Conservation (phyloP, 2,888 invertebrate species). For the Meandrusa payeni region DNA sequence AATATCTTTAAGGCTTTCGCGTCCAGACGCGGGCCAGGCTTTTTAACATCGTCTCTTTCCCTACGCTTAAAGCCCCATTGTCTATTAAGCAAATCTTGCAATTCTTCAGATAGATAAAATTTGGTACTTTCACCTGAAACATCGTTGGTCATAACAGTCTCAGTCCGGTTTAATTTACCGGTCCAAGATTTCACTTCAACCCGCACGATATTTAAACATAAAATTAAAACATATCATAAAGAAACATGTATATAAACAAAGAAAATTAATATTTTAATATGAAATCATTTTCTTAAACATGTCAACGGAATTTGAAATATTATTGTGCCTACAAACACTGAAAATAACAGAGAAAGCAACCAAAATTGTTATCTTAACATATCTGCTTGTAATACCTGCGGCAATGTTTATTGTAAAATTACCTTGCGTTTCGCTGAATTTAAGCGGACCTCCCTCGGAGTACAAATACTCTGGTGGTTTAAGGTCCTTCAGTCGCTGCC, state of each 20-base stretch:
- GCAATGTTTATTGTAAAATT: conserved; percentile 31
- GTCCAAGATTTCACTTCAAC: conserved; percentile 28
- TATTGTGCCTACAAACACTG: conserved; percentile 27
- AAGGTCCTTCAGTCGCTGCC: conserved; percentile 58
- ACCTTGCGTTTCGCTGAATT: conserved; percentile 64
- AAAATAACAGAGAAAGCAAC: conserved; percentile 46
- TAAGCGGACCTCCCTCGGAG: conserved; percentile 69
- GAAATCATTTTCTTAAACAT: not conserved
- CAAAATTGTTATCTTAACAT: conserved; percentile 37
- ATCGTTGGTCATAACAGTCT: conserved; percentile 65
- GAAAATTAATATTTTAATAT: too few species aligned
- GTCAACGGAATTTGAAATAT: conserved; percentile 4
- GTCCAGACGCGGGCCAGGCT: conserved; percentile 93
- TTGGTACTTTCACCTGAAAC: conserved; percentile 78
- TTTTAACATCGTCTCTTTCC: conserved; percentile 95
- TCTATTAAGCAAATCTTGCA: conserved; percentile 82
- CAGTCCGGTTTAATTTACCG: conserved; percentile 43
- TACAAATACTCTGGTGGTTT: conserved; percentile 59
- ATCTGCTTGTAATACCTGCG: conserved; percentile 2
- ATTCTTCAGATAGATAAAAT: conserved; percentile 70
- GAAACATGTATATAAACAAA: too few species aligned
- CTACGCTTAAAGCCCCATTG: conserved; percentile 91
- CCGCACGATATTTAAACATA: conserved; percentile 9
- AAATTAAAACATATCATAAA: too few species aligned
- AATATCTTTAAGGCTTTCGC: conserved; percentile 81